Percentiles rank a stretch among this genome's conserved stretches.
These are phyloP conservation scores for Theonella swinhoei DNA, from an alignment of 37 sponge, comb jelly and placozoan species.

Conservation along the genomic window DNA sequence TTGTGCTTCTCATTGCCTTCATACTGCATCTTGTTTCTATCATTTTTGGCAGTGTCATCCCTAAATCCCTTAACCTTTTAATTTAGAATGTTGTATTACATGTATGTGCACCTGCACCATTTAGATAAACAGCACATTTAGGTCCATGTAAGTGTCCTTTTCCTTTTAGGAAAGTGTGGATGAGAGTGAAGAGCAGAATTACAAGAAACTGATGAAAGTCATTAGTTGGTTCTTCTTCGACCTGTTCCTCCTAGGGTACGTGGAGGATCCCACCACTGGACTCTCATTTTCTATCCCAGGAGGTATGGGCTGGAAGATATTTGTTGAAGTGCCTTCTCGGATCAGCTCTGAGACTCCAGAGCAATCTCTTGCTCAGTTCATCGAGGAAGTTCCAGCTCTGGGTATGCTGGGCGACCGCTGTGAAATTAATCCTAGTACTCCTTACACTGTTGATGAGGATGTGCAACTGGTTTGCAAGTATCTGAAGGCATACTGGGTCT, in stretches of 20 bases:
- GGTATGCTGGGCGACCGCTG: constrained; percentile 54
- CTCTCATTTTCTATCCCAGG: constrained; percentile 59
- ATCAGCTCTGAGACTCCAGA: constrained; percentile 69
- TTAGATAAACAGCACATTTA: no score
- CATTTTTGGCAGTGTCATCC: no score
- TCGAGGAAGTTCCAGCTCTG: constrained; percentile 53
- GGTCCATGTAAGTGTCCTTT: no score
- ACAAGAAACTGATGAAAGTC: constrained; percentile 66
- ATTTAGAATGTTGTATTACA: no score
- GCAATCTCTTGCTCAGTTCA: constrained; percentile 51
- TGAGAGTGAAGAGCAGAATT: constrained; percentile 38
- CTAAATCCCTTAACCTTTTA: no score
- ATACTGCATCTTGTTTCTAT: no score
- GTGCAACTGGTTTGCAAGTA: no score
- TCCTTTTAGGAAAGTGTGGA: constrained; percentile 40
- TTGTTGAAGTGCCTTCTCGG: no score
- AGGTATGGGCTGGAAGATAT: no score
- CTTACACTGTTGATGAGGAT: constrained; percentile 64
- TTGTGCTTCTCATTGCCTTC: no score
- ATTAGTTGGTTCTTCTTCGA: no score
- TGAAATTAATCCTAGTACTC: constrained; percentile 33
- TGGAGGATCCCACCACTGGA: constrained; percentile 80
- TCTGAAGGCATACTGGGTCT: constrained; percentile 76
- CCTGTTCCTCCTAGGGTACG: constrained; percentile 87
- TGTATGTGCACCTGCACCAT: no score